phyloP scores from a whole-genome alignment of 37 sponge, comb jelly and placozoan species.

The Ephydatia muelleri region DNA sequence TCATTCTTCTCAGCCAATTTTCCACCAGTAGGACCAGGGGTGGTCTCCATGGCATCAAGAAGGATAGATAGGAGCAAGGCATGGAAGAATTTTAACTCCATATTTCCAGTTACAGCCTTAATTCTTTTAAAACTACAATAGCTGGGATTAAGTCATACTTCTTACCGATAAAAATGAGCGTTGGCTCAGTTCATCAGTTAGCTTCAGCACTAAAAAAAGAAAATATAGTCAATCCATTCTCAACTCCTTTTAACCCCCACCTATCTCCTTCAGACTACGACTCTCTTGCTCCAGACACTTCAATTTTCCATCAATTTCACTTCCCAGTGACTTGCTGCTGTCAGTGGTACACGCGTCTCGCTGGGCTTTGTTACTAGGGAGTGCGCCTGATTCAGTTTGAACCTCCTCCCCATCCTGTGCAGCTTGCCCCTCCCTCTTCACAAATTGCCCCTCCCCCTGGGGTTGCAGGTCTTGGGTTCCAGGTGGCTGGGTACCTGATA shows the following conservation, averaged over 20 bases:
- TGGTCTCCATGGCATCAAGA: not conserved
- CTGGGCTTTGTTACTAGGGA: not conserved
- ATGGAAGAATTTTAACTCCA: not conserved
- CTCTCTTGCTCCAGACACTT: not conserved
- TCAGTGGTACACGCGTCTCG: not conserved
- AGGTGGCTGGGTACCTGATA: not conserved
- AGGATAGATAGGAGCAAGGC: not conserved
- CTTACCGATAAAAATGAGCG: not conserved
- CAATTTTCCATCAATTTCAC: not conserved
- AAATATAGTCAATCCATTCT: not conserved
- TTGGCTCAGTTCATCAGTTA: not conserved
- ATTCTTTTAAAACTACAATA: too few relatives aligned
- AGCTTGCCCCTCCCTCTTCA: constrained; percentile 1
- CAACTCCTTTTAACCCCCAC: not conserved
- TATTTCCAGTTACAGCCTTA: not conserved
- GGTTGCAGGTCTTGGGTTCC: not conserved
- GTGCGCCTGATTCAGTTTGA: not conserved
- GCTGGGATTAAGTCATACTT: too few relatives aligned
- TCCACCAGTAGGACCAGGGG: not conserved
- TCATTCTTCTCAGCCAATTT: not conserved
- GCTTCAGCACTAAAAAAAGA: not conserved
- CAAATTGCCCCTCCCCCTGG: not conserved
- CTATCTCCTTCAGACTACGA: not conserved
- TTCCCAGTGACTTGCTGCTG: not conserved
- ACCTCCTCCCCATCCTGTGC: not conserved